Base-by-base conservation (phyloP, 64 coral and sea anemone species). In the Catalaphyllia jardinei region DNA sequence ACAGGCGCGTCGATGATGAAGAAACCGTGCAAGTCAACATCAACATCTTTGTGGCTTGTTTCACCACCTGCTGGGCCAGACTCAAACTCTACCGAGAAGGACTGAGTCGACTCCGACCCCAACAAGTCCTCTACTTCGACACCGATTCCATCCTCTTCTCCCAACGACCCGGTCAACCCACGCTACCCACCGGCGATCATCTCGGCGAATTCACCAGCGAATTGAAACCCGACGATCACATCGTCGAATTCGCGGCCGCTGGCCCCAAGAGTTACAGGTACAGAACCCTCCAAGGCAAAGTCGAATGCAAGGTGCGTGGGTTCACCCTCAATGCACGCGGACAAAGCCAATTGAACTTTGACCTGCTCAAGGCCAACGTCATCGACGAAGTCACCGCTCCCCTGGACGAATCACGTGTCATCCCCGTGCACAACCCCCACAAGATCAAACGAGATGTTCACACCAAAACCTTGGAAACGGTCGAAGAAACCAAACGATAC, bases 241-340 rank as follows among this genome's bases (percentile, higher is more conserved):
- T n/a, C n/a, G n/a, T n/a, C n/a, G n/a, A n/a, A n/a, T n/a, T n/a
- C n/a, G n/a, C n/a, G n/a, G 65, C 62, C 2, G 67, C 39, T 0
- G 92, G 92, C 0, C 83, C 90, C 4, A 87, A 87, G 82, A 92
- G 87, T 35, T 92, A 92, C n/a, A 75, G 73, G 9, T 92, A 92
- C 14, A 1, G 67, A 13, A 78, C 60, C 0, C 0, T 0, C 0
- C 16, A 9, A 0, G 83, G 91, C 0, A 87, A 86, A n/a, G 24
- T n/a, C 11, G n/a, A 6, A 3, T 78, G 75, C 35, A 93, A 93
- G 28, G 62, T 87, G 0, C 33, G 60, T 0, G 86, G 86, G 9
- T 88, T 89, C n/a, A 73, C 52, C 16, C 33, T 35, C 33, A 35
- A 35, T 35, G 33, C 33, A 35, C 33, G 33, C 3, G 33, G 33